Evolutionary conservation across 64 coral and sea anemone genomes (phyloP).

Genomic region (Stylophora pistillata): DNA sequence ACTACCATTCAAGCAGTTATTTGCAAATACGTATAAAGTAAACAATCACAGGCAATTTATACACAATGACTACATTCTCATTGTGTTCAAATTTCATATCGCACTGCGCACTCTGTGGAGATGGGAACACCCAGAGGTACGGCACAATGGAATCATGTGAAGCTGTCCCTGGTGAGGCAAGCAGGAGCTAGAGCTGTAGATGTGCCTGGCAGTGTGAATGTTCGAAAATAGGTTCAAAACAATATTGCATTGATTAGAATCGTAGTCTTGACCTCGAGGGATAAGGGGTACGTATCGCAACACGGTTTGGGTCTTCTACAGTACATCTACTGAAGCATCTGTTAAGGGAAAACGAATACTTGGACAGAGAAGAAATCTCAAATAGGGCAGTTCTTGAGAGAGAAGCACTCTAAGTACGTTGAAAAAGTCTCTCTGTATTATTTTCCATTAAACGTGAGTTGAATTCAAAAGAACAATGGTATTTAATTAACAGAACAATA

Average conservation of each 20-base stretch:
- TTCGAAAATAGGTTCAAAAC: neutral
- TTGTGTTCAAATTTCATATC: neutral
- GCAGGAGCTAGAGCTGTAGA: neutral
- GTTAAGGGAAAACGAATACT: neutral
- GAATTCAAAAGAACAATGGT: slow-evolving; percentile 7
- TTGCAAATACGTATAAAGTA: neutral
- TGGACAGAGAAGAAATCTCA: neutral
- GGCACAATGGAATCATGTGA: neutral
- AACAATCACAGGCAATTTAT: neutral
- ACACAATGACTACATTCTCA: neutral
- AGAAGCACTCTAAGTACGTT: neutral
- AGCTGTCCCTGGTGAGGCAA: neutral
- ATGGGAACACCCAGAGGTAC: neutral
- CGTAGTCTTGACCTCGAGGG: neutral
- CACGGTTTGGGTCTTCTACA: neutral
- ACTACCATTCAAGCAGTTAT: neutral
- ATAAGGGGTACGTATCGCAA: neutral
- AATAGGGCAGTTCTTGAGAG: neutral
- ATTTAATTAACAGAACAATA: slow-evolving; percentile 29
- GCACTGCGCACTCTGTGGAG: neutral
- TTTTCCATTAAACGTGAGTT: neutral
- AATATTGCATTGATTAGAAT: neutral
- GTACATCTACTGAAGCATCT: neutral
- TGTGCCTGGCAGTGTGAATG: neutral
- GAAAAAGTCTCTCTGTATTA: neutral